phyloP scores from a whole-genome alignment of 23 tunicate genomes.

The Styela plicata region DNA sequence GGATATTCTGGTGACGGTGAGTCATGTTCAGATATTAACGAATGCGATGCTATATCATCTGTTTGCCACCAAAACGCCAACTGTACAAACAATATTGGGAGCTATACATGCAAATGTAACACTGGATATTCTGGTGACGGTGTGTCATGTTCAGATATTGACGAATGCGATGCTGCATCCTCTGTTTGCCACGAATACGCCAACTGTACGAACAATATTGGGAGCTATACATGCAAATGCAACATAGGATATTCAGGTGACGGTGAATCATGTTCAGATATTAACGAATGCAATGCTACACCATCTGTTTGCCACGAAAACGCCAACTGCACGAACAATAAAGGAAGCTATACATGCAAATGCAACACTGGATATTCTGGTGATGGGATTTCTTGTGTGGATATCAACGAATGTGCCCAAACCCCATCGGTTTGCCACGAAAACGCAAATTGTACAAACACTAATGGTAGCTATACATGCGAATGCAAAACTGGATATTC shows the following conservation, averaged over 20 bases:
- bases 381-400: background rate
- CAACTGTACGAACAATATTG: background rate
- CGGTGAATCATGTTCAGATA: background rate
- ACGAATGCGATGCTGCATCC: background rate
- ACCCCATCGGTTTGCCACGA: background rate
- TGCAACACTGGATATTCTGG: background rate
- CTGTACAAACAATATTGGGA: background rate
- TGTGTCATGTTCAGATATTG: background rate
- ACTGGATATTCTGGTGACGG: background rate
- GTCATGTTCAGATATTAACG: background rate
- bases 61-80: background rate
- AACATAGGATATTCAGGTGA: background rate
- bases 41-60: background rate
- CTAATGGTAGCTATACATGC: background rate
- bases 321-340: background rate
- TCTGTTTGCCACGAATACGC: background rate
- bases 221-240: background rate
- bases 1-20: background rate
- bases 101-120: background rate
- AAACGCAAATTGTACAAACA: background rate
- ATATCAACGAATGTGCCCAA: background rate
- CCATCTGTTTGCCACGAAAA: background rate
- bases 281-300: background rate
- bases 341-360: background rate
- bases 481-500: background rate